A percentile compares a stretch with the other conserved stretches of the same genome.
phyloP scores from a whole-genome alignment of 2,888 invertebrate genomes.

The Andricus quercusramuli region DNA sequence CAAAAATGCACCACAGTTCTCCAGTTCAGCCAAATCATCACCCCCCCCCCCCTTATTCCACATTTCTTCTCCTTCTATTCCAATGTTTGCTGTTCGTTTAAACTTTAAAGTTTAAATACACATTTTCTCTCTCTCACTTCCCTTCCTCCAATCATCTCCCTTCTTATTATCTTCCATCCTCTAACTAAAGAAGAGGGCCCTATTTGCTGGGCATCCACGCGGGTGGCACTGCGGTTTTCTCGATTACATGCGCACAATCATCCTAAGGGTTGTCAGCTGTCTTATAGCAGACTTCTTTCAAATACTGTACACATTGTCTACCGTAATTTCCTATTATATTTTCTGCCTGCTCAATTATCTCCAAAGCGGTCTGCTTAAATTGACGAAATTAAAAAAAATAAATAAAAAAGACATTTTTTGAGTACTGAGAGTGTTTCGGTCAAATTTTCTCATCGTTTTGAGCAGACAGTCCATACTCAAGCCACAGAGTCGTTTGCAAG shows the following conservation, averaged over 20 bases:
- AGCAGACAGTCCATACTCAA: no score
- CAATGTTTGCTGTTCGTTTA: conserved; percentile 15
- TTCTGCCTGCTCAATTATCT: background rate
- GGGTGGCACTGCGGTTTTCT: conserved; percentile 63
- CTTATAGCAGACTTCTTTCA: conserved; percentile 29
- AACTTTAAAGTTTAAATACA: conserved; percentile 30
- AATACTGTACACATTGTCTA: background rate
- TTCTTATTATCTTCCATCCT: conserved; percentile 34
- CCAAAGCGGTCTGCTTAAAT: background rate
- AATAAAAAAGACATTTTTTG: background rate
- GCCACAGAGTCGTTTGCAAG: no score
- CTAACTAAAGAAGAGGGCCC: conserved; percentile 53
- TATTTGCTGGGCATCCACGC: conserved; percentile 60
- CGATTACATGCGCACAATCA: conserved; percentile 51
- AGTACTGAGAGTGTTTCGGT: background rate
- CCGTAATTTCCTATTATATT: background rate
- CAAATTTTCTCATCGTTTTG: no score
- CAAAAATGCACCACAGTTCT: conserved; percentile 57
- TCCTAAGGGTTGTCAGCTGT: conserved; percentile 36
- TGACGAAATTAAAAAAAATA: background rate
- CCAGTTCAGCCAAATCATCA: conserved; percentile 51
- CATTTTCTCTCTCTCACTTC: conserved; percentile 42
- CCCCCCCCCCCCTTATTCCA: conserved; percentile 38
- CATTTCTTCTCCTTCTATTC: conserved; percentile 30
- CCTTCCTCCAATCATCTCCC: conserved; percentile 15